These are phyloP conservation scores for Bellardia bayeri DNA, from an alignment of 2,888 invertebrate species.

Conservation along the genomic window DNA sequence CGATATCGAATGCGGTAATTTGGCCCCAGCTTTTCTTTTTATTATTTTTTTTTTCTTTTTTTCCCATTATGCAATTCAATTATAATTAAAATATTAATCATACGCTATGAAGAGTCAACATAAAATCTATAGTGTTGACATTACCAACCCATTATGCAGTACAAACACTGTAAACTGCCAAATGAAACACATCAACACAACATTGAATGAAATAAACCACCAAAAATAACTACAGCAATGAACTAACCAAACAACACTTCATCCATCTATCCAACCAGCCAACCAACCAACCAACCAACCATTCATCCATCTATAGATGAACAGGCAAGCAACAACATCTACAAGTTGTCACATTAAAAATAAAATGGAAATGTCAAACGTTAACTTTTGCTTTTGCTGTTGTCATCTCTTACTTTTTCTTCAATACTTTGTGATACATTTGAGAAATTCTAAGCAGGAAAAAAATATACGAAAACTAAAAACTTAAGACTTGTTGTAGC, in stretches of 20 bases:
- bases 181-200: background rate
- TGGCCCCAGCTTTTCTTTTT: background rate
- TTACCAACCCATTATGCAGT: background rate
- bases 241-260: constrained; percentile 25
- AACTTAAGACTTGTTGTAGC: constrained; percentile 17
- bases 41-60: too few species aligned
- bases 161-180: background rate
- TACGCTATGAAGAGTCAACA: background rate
- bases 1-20: too few species aligned
- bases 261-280: constrained; percentile 7
- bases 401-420: constrained; percentile 14
- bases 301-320: constrained; percentile 17
- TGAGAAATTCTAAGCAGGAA: constrained; percentile 9
- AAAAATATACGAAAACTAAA: background rate
- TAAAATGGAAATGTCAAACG: constrained; percentile 70
- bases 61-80: background rate
- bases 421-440: background rate
- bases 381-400: constrained; percentile 44
- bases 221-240: background rate
- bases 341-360: constrained; percentile 61
- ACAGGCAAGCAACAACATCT: constrained; percentile 19
- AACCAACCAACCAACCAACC: constrained; percentile 10
- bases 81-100: background rate
- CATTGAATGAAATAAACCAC: constrained; percentile 22
- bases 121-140: background rate